These are phyloP conservation scores for Polietes domitor DNA, from an alignment of 2,888 invertebrate species.

Conservation along the genomic window DNA sequence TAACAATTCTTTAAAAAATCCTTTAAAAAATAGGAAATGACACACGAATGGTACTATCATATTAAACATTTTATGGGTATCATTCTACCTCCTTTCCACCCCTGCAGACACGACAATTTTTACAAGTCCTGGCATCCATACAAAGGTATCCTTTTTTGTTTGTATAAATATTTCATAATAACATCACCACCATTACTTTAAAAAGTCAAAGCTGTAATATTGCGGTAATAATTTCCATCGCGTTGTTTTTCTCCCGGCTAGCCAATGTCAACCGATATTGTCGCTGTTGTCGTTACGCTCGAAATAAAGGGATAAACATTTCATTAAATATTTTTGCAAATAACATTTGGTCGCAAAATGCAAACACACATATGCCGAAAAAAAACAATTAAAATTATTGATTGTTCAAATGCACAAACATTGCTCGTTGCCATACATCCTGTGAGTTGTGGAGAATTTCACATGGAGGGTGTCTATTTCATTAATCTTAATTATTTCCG, in stretches of 20 bases:
- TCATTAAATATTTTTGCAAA: constrained; percentile 36
- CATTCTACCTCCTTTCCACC: too few species aligned
- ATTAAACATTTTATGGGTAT: too few species aligned
- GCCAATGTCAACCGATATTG: neutral
- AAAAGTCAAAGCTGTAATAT: constrained; percentile 41
- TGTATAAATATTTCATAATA: constrained; percentile 54
- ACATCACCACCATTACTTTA: constrained; percentile 35
- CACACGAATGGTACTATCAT: too few species aligned
- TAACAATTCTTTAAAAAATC: too few species aligned
- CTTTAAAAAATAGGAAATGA: too few species aligned
- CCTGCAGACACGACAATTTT: too few species aligned
- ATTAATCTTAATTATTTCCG: constrained; percentile 61
- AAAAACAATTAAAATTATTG: constrained; percentile 60
- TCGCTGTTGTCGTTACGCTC: neutral
- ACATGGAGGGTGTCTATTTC: constrained; percentile 26
- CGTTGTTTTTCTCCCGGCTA: constrained; percentile 25
- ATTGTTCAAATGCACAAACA: constrained; percentile 29
- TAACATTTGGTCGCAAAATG: neutral
- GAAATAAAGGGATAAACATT: constrained; percentile 5
- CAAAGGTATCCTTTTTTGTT: too few species aligned
- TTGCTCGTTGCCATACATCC: neutral
- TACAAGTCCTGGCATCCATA: too few species aligned
- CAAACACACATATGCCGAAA: neutral
- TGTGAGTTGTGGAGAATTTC: neutral
- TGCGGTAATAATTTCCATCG: constrained; percentile 33